Evolutionary conservation across 1,140 invertebrate genomes (phyloP), one percentile per base, ranked within the genome.

Genomic region (Aleiodes sp.): DNA sequence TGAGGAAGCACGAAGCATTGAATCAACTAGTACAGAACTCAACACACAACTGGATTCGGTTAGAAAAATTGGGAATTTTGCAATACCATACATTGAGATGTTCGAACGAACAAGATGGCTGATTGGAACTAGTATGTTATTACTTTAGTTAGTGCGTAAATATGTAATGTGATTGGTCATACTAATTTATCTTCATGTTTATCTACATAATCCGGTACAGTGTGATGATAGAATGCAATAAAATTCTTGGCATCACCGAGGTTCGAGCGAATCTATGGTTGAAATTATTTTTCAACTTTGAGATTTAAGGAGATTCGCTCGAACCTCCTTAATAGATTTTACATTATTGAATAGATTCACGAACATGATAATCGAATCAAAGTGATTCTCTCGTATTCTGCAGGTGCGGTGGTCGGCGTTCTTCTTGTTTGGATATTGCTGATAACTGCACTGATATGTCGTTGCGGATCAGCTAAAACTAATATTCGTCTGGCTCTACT

Each of bases 401-500:
- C 70, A 89, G 88, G 80, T 59, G 79, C 84, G 8, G 71, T 82
- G 4, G 28, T 83, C 29, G 79, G 80, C 24, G 75, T 88, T n/a
- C 71, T 87, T 19, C 70, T 87, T 9, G 73, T 87, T 10, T 88
- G 87, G 87, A 67, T 81, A 0, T 65, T 89, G 12, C 71, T 89
- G 14, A 56, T 88, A 12, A 84, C 81, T 26, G 87, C 86, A 2
- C 78, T 88, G 0, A 85, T 84, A 52, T 88, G 89, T 72, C 88
- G 87, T 19, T 88, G 88, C 35, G 87, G 88, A 70, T 84, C 87
- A 8, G 79, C 87, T 2, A 86, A 88, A 37, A 74, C 82, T 4
- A 87, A 86, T 76, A 88, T 89, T n/a, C 84, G 87, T 6, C 80
- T 87, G 0, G 87, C 87, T 12, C 83, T 91, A 60, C 78, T 90